Conservation (phyloP, 2,888 invertebrate species). For the Seira ritae region DNA sequence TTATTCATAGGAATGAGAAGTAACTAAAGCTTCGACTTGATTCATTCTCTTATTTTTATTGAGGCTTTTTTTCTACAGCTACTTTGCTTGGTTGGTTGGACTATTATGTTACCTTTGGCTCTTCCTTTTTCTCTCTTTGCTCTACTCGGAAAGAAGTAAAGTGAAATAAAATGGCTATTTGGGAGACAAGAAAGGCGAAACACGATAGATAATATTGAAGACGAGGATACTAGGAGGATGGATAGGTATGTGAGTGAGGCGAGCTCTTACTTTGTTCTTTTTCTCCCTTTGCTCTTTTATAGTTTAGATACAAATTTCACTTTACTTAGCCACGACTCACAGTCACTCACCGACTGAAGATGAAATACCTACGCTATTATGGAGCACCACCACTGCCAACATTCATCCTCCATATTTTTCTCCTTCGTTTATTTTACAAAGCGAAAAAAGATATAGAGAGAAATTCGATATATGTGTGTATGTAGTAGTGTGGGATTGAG, state of each 20-base stretch:
- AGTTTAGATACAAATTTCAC: constrained; percentile 18
- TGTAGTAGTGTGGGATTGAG: not conserved
- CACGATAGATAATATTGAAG: not conserved
- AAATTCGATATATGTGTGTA: not conserved
- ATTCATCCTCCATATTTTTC: not conserved
- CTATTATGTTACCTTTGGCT: constrained; percentile 32
- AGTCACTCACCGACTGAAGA: constrained; percentile 2
- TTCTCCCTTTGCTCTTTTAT: not conserved
- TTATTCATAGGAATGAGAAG: not conserved
- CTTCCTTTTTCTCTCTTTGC: constrained; percentile 25
- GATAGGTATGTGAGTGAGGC: not conserved
- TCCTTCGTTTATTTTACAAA: not conserved
- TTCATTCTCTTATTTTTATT: constrained; percentile 41
- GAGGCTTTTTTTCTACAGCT: constrained; percentile 39
- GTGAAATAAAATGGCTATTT: constrained; percentile 58
- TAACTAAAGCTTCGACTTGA: constrained; percentile 25
- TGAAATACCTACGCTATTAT: constrained; percentile 2
- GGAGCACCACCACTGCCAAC: not conserved
- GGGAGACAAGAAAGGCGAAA: constrained; percentile 15
- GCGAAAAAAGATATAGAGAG: not conserved
- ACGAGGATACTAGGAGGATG: not conserved
- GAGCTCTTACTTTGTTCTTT: constrained; percentile 15
- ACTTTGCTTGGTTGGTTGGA: constrained; percentile 17
- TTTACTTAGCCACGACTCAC: constrained; percentile 14
- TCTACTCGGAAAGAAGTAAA: constrained; percentile 32